phyloP scores from a whole-genome alignment of 30 jellyfish, hydroid and myxozoan species.

The Nemopilema nomurai region DNA sequence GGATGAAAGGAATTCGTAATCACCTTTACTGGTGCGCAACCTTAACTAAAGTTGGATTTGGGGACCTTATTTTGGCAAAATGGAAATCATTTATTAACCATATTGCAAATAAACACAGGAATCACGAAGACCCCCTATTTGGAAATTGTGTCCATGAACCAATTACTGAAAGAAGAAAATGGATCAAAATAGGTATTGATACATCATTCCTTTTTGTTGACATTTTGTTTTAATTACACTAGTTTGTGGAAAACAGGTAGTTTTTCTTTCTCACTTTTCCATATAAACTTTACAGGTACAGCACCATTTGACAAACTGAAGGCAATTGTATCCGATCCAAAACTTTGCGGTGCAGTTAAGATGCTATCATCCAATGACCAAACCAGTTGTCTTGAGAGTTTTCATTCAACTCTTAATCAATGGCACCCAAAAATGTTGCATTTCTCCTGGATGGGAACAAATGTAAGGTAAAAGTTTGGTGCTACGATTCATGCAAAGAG shows the following conservation, averaged over 20 bases:
- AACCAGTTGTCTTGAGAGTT: slow-evolving; percentile 21
- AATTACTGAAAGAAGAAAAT: background rate
- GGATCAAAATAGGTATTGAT: background rate
- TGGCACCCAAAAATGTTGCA: slow-evolving; percentile 29
- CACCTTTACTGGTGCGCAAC: slow-evolving; percentile 21
- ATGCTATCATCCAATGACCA: slow-evolving; percentile 24
- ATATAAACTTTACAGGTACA: slow-evolving; percentile 3
- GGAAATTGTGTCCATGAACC: background rate
- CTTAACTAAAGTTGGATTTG: slow-evolving; percentile 7
- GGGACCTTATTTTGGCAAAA: background rate
- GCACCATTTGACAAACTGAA: slow-evolving; percentile 28
- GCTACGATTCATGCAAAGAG: background rate
- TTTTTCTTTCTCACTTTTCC: background rate
- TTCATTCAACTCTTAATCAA: slow-evolving; percentile 27
- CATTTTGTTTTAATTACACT: background rate
- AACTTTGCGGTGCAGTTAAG: background rate
- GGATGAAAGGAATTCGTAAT: background rate
- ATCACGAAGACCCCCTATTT: background rate
- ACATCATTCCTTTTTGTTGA: background rate
- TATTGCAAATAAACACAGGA: background rate
- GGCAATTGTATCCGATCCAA: slow-evolving; percentile 1
- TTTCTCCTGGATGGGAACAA: slow-evolving; percentile 26
- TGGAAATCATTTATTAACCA: background rate
- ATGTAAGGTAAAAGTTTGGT: background rate
- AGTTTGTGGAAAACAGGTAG: background rate